Evolutionary conservation across 2,797 vertebrate genomes (phyloP), one percentile per base, ranked within the genome.

Genomic region (Enteromius viviparus): DNA sequence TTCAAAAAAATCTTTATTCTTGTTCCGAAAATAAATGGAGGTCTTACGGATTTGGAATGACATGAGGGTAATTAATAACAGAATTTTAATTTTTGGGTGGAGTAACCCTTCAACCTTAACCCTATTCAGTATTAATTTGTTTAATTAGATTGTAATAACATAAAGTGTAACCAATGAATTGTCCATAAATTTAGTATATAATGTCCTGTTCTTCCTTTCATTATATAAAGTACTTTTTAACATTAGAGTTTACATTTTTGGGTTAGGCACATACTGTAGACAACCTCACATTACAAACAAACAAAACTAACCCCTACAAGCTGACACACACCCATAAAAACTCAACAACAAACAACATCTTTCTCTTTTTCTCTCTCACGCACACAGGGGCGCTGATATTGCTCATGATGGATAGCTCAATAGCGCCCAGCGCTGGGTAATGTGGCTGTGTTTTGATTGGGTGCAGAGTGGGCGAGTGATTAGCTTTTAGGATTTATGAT

Each of bases 401-500:
- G 91, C 87, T 80, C 87, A 89, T 94, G 93, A 95, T 93, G 91
- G 90, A 95, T 94, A 89, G 91, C 3, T 89, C 93, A 91, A 93
- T 94, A 90, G 92, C 88, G 92, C 89, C 89, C 89, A 84, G 91
- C 85, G 89, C 90, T 72, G 87, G 87, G 90, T 92, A 92, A 93
- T 91, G 91, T 90, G 77, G 87, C 90, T 87, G 84, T 84, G 89
- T 90, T 92, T 82, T 78, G 86, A 85, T 90, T 91, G 92, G 85
- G 76, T 75, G 75, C 66, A 62, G 80, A 78, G 78, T 85, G 40
- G 72, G 85, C 32, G 85, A 88, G 88, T 93, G 92, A 94, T 94
- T 93, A 92, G 90, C 92, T 88, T 87, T 86, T 85, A 87, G 90
- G 91, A 94, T 94, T 94, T 94, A 94, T 93, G 91, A 91, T 93